A percentile compares a stretch with the other conserved stretches of the same genome.
These are phyloP conservation scores for Zosterops pallidus DNA, from an alignment of 2,113 vertebrate species.

Conservation along the genomic window DNA sequence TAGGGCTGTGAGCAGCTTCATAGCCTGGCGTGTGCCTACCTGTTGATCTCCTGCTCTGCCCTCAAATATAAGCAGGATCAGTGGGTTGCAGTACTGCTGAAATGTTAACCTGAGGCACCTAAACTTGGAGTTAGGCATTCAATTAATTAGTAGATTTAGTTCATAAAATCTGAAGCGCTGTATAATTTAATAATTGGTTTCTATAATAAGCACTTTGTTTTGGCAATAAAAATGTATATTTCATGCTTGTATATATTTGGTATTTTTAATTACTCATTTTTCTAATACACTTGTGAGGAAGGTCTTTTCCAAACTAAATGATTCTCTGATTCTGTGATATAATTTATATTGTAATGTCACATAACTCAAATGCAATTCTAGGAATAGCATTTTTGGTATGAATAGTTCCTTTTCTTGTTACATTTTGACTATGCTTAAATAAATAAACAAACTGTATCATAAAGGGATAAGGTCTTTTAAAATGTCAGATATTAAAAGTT, in stretches of 20 bases:
- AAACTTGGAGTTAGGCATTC: neutral
- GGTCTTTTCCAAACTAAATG: neutral
- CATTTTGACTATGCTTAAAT: neutral
- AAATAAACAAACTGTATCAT: constrained; percentile 27
- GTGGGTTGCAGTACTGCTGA: neutral
- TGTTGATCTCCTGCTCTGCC: neutral
- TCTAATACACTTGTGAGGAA: neutral
- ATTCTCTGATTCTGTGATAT: neutral
- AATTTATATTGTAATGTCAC: constrained; percentile 18
- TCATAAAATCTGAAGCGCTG: neutral
- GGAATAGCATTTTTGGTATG: neutral
- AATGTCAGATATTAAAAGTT: constrained; percentile 8
- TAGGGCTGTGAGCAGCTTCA: neutral
- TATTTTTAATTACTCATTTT: constrained; percentile 42
- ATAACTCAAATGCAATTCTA: neutral
- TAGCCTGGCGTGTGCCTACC: neutral
- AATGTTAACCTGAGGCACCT: neutral
- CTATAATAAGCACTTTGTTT: constrained; percentile 24
- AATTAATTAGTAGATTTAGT: neutral
- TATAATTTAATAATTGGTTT: constrained; percentile 14
- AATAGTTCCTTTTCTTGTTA: neutral
- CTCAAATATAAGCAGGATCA: neutral
- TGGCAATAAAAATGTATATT: constrained; percentile 18
- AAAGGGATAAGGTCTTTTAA: neutral
- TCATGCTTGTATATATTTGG: constrained; percentile 13